Base-by-base conservation (phyloP, 2,888 invertebrate genomes). In the Theretra japonica region DNA sequence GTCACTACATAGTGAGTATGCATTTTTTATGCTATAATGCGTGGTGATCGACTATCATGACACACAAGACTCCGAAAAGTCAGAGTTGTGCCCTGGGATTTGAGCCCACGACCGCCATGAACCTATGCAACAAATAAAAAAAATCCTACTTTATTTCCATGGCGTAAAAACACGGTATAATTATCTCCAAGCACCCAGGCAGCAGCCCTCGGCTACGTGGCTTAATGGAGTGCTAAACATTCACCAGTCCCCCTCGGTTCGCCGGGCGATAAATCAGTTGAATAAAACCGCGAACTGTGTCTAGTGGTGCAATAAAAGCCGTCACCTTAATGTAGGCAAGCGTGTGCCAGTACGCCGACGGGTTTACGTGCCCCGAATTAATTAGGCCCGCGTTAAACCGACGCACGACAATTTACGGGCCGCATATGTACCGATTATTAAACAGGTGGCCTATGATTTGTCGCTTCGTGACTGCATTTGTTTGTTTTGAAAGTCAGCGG, bases 381-480 rank as follows among this genome's bases (percentile, higher is more conserved):
- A 77, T 77, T 77, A 76, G 69, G 70, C 69, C 59, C 71, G 72
- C 72, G 74, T 70, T 72, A 74, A 73, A 75, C 74, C 73, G 72
- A 62, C 65, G 62, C 65, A 71, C 19, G 28, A 56, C 19, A 33
- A 65, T 71, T 79, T 79, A 80, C 79, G 74, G 73, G 28, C 59
- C 69, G 73, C 74, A 70, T 75, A 75, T 72, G 79, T 73, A 72
- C 73, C 72, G 78, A 77, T 79, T 80, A 77, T 75, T 75, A 78
- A 80, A 75, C 76, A 77, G 76, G 73, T 73, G 73, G 73, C 59
- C 68, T 50, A 70, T 30, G 48, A 65, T 65, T 65, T 60, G 33
- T 30, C 59, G 19, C 19, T 59, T 59, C 17, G 2, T 53, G n/a
- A n/a, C n/a, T 53, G 53, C 53, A 53, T 53, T 53, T 53, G 53